Percentiles rank a stretch among this genome's conserved stretches.
Conservation (phyloP, 1,140 invertebrate genomes). For the Drosophila takahashii region DNA sequence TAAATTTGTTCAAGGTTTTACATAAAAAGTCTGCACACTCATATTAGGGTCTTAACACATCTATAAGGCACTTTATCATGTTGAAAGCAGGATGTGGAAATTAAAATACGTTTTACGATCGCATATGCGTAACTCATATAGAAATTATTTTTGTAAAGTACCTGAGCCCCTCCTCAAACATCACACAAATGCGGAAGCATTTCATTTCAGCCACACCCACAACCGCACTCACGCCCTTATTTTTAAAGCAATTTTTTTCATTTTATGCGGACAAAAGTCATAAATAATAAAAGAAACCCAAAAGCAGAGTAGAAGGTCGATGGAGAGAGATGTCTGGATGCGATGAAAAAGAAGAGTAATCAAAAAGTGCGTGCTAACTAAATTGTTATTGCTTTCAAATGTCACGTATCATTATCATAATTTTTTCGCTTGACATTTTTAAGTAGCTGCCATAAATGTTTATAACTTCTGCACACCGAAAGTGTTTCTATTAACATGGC, state of each 20-base stretch:
- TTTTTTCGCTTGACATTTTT: slow-evolving; percentile 82
- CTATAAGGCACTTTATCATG: too few relatives aligned
- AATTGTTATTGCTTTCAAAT: slow-evolving; percentile 83
- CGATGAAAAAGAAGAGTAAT: slow-evolving; percentile 57
- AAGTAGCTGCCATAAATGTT: slow-evolving; percentile 83
- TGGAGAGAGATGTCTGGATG: slow-evolving; percentile 4
- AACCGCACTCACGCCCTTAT: background rate
- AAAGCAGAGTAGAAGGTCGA: slow-evolving; percentile 8
- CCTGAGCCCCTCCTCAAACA: slow-evolving; percentile 3
- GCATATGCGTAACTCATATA: slow-evolving; percentile 23
- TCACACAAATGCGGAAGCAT: slow-evolving; percentile 21
- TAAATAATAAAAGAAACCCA: slow-evolving; percentile 62
- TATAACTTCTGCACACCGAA: slow-evolving; percentile 68
- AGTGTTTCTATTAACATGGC: slow-evolving; percentile 71
- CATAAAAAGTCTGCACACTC: background rate
- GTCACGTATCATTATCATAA: slow-evolving; percentile 83
- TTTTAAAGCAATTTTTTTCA: slow-evolving; percentile 75
- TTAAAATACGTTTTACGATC: background rate
- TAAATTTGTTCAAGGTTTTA: too few relatives aligned
- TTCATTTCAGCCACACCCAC: slow-evolving; percentile 17
- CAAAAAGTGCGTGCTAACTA: slow-evolving; percentile 81
- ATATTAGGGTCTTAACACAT: background rate
- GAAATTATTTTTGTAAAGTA: slow-evolving; percentile 48
- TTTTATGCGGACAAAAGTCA: slow-evolving; percentile 71
- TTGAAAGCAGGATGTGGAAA: background rate